Base-by-base conservation (phyloP, 2,888 invertebrate species). In the Galeopsomyia nigrocyanea region DNA sequence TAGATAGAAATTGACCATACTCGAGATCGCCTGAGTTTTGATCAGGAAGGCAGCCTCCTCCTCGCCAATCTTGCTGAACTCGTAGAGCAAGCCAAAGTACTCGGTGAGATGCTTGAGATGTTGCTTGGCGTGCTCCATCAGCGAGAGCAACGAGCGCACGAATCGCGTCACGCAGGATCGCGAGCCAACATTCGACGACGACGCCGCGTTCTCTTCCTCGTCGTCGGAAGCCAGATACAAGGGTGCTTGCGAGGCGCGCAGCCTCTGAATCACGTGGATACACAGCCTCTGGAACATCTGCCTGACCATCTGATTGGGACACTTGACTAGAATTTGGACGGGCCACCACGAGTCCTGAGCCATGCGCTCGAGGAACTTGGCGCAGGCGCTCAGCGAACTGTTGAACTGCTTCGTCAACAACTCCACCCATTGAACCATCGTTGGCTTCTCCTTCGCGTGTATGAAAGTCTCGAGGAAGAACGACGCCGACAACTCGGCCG, bases 351-450 rank as follows among this genome's bases (percentile, higher is more conserved):
- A 95, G 83, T 96, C 94, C 74, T 93, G 91, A 0, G 96, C 95
- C 96, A 97, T 97, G 83, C 95, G 94, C 75, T 95, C 93, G 67
- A 98, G 88, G 85, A 97, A 96, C 94, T 97, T 96, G 84, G 96
- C 92, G 66, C 95, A 95, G 1, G 95, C 95, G 66, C 94, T 93
- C 77, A 94, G 93, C 58, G 96, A 96, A 55, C 95, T 92, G 87
- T 96, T 96, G 86, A 97, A 97, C 87, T 97, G 97, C 82, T 98
- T 98, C 10, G 97, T 97, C 46, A 97, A 90, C 75, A 97, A 87
- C 85, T 98, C 97, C 73, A 97, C 97, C 97, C 97, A 98, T 78
- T 97, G 95, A 56, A 97, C 94, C 95, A 97, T 96, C 0, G 97
- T 97, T 6, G 97, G 97, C 92, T 97, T 98, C 87, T 98, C 98